Evolutionary conservation across 1,140 invertebrate genomes (phyloP), one percentile per base, ranked within the genome.

Genomic region (Eubasilissa regina): DNA sequence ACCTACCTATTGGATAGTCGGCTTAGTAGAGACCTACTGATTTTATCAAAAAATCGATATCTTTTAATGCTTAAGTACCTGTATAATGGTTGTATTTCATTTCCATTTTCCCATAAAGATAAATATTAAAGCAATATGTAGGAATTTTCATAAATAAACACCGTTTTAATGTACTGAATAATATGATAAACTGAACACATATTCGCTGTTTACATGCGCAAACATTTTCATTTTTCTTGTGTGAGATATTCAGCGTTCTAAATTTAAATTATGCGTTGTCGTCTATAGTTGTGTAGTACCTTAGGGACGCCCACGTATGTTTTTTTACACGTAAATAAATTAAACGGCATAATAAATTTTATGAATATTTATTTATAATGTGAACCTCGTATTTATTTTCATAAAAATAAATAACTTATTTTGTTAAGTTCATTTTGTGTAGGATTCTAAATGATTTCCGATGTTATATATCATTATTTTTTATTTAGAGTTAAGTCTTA

Each of bases 211-310:
- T 21, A 58, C 6, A 21, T 17, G 9, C 55, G 21, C 55, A 58
- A 9, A 21, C 55, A 64, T 43, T 25, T 43, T 44, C 19, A 64
- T 25, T 64, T 64, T 43, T 64, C 35, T 35, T 6, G 25, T 13
- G 60, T 64, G 60, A 64, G 35, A 11, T 64, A 64, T 64, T 43
- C 10, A 13, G 60, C 35, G 19, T 64, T 1, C 66, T 48, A 70
- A 70, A 70, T 70, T 70, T 48, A 48, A 70, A 70, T 70, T 47
- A 70, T 48, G 66, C 66, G 66, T 17, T 19, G 66, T 70, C 43
- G 66, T 17, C 66, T 47, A 43, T 15, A 70, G 25, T 35, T 35
- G 25, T 35, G 25, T 35, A 35, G 1, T 35, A 6, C 6, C 25
- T 64, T 35, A 48, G 15, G 15, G 66, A 70, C 66, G 66, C 66